Conservation (phyloP, 2,113 vertebrate species). For the Oncorhynchus tshawytscha region DNA sequence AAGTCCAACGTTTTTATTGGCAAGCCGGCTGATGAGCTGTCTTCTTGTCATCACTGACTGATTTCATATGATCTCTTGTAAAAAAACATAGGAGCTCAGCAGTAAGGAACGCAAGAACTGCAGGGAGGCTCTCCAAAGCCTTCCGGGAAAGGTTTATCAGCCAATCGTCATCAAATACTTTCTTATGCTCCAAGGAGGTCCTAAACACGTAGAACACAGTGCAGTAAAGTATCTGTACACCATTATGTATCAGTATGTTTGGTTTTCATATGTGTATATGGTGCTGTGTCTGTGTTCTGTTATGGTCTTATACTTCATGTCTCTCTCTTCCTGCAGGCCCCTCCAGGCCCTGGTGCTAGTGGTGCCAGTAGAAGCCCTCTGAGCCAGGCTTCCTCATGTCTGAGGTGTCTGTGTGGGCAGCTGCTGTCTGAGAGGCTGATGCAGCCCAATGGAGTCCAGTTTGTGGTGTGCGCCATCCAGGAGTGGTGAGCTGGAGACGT, state of each 20-base stretch:
- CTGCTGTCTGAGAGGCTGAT: constrained; percentile 88
- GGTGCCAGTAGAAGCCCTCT: constrained; percentile 27
- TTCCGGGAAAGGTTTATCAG: constrained; percentile 87
- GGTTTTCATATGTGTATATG: neutral
- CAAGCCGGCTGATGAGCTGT: too few species aligned
- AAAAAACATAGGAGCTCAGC: constrained; percentile 68
- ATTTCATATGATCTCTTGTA: neutral
- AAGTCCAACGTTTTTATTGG: too few species aligned
- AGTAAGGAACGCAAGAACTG: constrained; percentile 73
- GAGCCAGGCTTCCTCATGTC: constrained; percentile 77
- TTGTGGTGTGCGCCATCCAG: constrained; percentile 84
- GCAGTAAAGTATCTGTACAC: neutral
- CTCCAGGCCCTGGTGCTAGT: constrained; percentile 32
- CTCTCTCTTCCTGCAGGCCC: constrained; percentile 32
- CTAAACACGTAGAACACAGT: constrained; percentile 77
- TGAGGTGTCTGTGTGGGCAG: constrained; percentile 85
- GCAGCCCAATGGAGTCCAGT: constrained; percentile 83
- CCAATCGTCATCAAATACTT: constrained; percentile 88
- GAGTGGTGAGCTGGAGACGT: constrained; percentile 70
- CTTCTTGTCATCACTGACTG: neutral
- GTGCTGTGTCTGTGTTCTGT: neutral
- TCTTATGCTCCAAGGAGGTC: constrained; percentile 86
- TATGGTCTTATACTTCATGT: neutral
- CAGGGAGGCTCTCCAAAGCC: constrained; percentile 68
- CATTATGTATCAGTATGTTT: constrained; percentile 6